Conservation (phyloP, 2,888 invertebrate genomes). For the Scaptomyza flava region DNA sequence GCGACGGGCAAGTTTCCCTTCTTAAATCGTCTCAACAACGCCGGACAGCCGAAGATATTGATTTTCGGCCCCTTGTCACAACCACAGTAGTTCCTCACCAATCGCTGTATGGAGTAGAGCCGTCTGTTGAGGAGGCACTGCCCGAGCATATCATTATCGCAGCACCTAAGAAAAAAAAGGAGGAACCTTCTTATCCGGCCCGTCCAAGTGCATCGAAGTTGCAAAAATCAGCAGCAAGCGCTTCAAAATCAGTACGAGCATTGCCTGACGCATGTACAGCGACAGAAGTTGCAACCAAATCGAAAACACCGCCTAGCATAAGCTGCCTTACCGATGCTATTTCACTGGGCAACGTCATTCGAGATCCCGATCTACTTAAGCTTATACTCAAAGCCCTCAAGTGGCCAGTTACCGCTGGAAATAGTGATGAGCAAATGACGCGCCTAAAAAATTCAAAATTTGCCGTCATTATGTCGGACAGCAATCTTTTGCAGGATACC, state of each 20-base stretch:
- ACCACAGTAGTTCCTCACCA: slow-evolving; percentile 52
- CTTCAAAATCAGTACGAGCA: slow-evolving; percentile 7
- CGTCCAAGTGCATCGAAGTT: slow-evolving; percentile 36
- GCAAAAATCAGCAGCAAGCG: slow-evolving; percentile 33
- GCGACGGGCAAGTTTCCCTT: slow-evolving; percentile 77
- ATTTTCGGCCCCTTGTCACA: slow-evolving; percentile 50
- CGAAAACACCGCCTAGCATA: slow-evolving; percentile 46
- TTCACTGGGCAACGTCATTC: slow-evolving; percentile 82
- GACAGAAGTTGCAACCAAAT: slow-evolving; percentile 26
- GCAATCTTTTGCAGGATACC: slow-evolving; percentile 82
- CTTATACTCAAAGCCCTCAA: slow-evolving; percentile 84
- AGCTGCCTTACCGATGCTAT: slow-evolving; percentile 77
- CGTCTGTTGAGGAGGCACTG: slow-evolving; percentile 65
- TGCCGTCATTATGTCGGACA: slow-evolving; percentile 82
- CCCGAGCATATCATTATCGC: slow-evolving; percentile 73
- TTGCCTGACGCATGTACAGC: slow-evolving; percentile 30
- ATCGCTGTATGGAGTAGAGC: slow-evolving; percentile 51
- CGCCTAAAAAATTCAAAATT: slow-evolving; percentile 82
- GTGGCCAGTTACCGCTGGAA: slow-evolving; percentile 81
- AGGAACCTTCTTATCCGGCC: slow-evolving; percentile 35
- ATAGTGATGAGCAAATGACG: slow-evolving; percentile 80
- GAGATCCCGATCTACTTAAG: slow-evolving; percentile 82
- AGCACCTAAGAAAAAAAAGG: slow-evolving; percentile 67
- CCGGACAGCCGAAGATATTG: slow-evolving; percentile 23
- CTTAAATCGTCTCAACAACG: slow-evolving; percentile 69